Base-by-base conservation (phyloP, 2,888 invertebrate species). In the Catocala sponsa region DNA sequence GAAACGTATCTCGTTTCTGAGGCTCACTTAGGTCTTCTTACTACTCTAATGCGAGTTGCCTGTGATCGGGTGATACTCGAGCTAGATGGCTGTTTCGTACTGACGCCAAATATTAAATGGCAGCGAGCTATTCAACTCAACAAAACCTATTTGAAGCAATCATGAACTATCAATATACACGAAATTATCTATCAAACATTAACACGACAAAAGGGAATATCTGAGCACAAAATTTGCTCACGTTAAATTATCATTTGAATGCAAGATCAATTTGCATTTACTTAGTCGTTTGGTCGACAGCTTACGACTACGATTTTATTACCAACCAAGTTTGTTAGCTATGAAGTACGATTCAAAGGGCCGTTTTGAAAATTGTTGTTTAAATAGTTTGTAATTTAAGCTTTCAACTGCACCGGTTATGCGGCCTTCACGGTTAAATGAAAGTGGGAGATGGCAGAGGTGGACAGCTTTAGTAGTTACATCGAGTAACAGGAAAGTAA, bases 211-310 rank as follows among this genome's bases (percentile, higher is more conserved):
- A 76, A 76, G 67, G 76, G 68, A 68, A 71, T 83, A 80, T 82
- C 80, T 75, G 65, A 70, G 76, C 73, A 77, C 78, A 84, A 86
- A 85, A 87, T 86, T 86, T 81, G 51, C 80, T 82, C 84, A 80
- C 81, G 83, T 84, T 68, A 76, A 86, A 90, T 91, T 89, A 91
- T 89, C 88, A 90, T 91, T 87, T 89, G 85, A 90, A 91, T 91
- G 85, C 82, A 84, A 88, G 89, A 90, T 90, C 89, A 89, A 90
- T 90, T 90, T 86, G 81, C 85, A 85, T 86, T 88, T 90, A 85
- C 87, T 83, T 81, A 82, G 82, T 81, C 84, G 85, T 89, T 91
- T 86, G 80, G 81, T 80, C 74, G 67, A 77, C 71, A 77, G 83
- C 81, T 79, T 71, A 78, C 70, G 71, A 76, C 76, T 80, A 80